phyloP scores from a whole-genome alignment of 2,797 vertebrate genomes.

The Clarias pachynema region DNA sequence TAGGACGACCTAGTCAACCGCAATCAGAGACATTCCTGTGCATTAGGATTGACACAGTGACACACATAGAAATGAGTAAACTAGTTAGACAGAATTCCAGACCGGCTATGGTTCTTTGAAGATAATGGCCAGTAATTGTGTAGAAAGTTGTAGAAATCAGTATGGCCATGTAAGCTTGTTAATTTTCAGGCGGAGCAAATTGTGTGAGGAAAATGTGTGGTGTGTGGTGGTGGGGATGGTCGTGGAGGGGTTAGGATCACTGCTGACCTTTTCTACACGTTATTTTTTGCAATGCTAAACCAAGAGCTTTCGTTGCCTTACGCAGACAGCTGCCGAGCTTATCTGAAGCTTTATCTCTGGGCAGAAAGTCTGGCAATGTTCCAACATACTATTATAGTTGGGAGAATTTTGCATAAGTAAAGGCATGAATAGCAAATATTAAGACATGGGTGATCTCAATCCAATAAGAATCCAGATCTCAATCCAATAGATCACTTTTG shows the following conservation, averaged over 20 bases:
- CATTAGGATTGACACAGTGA: neutral
- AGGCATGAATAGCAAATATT: neutral
- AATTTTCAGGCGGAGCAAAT: too few species aligned
- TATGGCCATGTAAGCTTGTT: neutral
- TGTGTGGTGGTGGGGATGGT: too few species aligned
- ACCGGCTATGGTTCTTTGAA: neutral
- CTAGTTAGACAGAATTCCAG: neutral
- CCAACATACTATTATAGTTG: neutral
- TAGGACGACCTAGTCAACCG: too few species aligned
- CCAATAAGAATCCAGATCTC: too few species aligned
- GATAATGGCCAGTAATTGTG: neutral
- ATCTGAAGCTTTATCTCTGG: neutral
- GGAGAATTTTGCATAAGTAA: neutral
- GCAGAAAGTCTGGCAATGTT: neutral
- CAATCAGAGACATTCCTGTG: constrained; percentile 2
- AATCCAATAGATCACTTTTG: too few species aligned
- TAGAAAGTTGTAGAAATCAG: neutral
- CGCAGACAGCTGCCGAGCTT: neutral
- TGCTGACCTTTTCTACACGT: neutral
- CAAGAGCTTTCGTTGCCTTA: constrained; percentile 2
- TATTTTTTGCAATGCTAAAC: neutral
- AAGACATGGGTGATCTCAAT: neutral
- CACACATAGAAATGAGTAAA: neutral
- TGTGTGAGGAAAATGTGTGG: too few species aligned
- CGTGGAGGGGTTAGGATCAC: neutral